Conservation (phyloP, 2,113 vertebrate species). For the Alces alces region DNA sequence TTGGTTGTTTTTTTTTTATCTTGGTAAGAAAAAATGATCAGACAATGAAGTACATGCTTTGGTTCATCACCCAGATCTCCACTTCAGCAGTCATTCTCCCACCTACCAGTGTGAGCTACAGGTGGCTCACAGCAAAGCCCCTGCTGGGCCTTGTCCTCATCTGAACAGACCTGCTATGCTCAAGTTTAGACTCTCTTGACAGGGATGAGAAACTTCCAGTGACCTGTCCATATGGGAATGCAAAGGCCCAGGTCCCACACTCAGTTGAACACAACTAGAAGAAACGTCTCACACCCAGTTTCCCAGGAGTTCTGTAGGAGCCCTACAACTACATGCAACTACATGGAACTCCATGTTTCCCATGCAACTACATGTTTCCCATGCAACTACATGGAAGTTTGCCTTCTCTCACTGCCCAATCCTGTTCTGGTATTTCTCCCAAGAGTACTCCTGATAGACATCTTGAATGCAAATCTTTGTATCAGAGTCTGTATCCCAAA, state of each 20-base stretch:
- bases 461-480: background rate
- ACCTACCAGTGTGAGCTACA: background rate
- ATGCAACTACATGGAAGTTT: background rate
- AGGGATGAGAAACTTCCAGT: background rate
- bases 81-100: background rate
- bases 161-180: background rate
- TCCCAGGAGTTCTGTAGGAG: background rate
- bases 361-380: background rate
- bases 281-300: background rate
- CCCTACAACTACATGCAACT: background rate
- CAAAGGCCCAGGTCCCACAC: background rate
- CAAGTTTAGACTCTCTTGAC: background rate
- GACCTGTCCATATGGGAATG: background rate
- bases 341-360: background rate
- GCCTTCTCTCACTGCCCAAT: background rate
- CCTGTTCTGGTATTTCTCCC: background rate
- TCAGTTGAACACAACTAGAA: background rate
- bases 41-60: background rate
- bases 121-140: background rate
- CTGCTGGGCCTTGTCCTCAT: background rate
- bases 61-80: background rate
- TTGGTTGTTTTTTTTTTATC: background rate
- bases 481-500: background rate
- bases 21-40: background rate
- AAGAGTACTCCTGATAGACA: background rate